These are phyloP conservation scores for Fopius arisanus DNA, from an alignment of 1,140 invertebrate genomes.

Conservation along the genomic window DNA sequence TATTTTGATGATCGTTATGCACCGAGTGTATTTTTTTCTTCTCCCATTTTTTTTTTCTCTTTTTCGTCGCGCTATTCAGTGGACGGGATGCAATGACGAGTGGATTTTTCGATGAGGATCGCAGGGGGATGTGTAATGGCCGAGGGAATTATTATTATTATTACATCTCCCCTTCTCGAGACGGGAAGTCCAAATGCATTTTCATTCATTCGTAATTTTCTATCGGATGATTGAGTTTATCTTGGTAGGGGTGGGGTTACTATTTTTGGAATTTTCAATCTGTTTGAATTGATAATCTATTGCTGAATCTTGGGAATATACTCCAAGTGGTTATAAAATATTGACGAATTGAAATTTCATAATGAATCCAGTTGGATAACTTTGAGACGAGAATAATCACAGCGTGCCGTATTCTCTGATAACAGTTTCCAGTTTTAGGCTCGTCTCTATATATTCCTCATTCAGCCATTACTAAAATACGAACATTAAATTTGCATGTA, in stretches of 20 bases:
- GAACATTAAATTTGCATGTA: slow-evolving; percentile 16
- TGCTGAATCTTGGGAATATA: not conserved
- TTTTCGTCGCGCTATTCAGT: too few species aligned
- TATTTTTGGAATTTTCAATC: not conserved
- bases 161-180: too few species aligned
- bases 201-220: too few species aligned
- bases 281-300: not conserved
- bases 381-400: slow-evolving; percentile 8
- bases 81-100: too few species aligned
- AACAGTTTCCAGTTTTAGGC: not conserved
- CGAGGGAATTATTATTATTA: too few species aligned
- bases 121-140: too few species aligned
- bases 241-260: not conserved
- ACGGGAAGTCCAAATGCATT: too few species aligned
- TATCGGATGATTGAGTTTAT: not conserved
- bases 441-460: slow-evolving; percentile 15
- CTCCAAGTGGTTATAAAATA: not conserved
- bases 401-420: not conserved
- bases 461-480: slow-evolving; percentile 20
- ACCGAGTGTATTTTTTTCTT: not conserved
- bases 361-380: not conserved
- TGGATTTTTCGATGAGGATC: too few species aligned
- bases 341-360: not conserved
- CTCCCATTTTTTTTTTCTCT: too few species aligned
- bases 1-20: not conserved